These are phyloP conservation scores for Colinus virginianus DNA, from an alignment of 2,113 vertebrate species.

Conservation along the genomic window DNA sequence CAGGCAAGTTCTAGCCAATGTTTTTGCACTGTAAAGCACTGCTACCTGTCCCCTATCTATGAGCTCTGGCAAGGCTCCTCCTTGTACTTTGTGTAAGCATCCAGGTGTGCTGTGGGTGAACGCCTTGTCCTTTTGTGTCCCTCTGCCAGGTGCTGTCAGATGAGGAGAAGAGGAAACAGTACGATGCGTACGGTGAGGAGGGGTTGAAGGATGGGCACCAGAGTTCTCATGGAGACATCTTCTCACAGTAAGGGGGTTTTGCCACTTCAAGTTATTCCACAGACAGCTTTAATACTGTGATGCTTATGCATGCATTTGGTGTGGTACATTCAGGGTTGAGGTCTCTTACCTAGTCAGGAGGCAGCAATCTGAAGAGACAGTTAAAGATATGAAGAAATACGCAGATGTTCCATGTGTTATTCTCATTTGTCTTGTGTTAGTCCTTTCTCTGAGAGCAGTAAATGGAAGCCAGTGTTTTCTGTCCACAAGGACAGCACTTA, in stretches of 20 bases:
- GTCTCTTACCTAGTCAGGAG: background rate
- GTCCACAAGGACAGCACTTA: background rate
- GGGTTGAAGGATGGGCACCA: slow-evolving; percentile 97
- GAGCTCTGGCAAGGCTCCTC: background rate
- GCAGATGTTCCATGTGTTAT: accelerated
- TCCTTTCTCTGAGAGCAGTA: background rate
- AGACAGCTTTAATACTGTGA: background rate
- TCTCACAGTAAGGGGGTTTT: slow-evolving; percentile 89
- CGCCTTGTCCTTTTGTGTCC: background rate
- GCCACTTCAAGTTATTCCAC: background rate
- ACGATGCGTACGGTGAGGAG: slow-evolving; percentile 93
- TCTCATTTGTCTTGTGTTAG: background rate
- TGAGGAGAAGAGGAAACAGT: slow-evolving; percentile 97
- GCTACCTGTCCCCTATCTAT: background rate
- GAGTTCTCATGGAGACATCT: slow-evolving; percentile 96
- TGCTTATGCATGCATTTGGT: accelerated
- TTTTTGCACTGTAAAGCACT: background rate
- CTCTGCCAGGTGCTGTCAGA: slow-evolving; percentile 91
- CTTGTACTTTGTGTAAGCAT: background rate
- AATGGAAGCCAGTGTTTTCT: background rate
- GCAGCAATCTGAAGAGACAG: accelerated
- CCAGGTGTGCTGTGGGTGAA: background rate
- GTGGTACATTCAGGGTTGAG: accelerated
- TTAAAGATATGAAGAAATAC: background rate
- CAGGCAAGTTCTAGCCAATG: background rate